Evolutionary conservation across 2,797 vertebrate genomes (phyloP), one percentile per base, ranked within the genome.

Genomic region (Lacerta bilineata): DNA sequence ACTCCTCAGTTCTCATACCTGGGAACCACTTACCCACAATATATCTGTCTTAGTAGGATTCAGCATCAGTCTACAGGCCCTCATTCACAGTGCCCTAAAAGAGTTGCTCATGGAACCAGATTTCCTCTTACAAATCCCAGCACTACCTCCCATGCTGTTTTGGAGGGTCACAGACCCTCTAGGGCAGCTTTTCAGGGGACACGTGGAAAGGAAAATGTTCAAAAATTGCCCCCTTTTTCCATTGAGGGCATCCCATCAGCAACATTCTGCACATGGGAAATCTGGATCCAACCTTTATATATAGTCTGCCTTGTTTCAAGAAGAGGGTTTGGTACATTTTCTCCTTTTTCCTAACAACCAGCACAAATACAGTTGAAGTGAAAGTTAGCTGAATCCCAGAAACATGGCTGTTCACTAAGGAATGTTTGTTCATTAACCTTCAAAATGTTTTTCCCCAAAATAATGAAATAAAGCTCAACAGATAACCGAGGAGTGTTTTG

Each of bases 391-490:
- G 11, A 84, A 91, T 6, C 88, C 84, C 25, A 87, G 71, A 90
- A 85, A 41, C 36, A 59, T 83, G 76, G 18, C 6, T 11, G 18
- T 59, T 91, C 72, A 87, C n/a, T n/a, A 86, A 61, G 10, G 18
- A 74, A 43, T 91, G 33, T 77, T 93, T 76, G 18, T 68, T 86
- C 43, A 85, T 83, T 84, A 90, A 83, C 85, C 85, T 94, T 92
- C 25, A 41, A 84, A 87, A 91, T 43, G 1, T 7, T 15, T 27
- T 1, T 0, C 85, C 94, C 91, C 29, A 43, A 55, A 23, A 92
- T 13, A 85, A 85, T 7, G 83, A 95, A 90, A 20, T 78, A 84
- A 92, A 90, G 8, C 72, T 90, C 55, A 71, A 36, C 39, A 59
- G 29, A 68, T 25, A 87, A 88, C 64, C 84, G 39, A 17, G 39